A percentile compares a stretch with the other conserved stretches of the same genome.
These are phyloP conservation scores for Hylaea fasciaria DNA, from an alignment of 2,888 invertebrate genomes.

Conservation along the genomic window DNA sequence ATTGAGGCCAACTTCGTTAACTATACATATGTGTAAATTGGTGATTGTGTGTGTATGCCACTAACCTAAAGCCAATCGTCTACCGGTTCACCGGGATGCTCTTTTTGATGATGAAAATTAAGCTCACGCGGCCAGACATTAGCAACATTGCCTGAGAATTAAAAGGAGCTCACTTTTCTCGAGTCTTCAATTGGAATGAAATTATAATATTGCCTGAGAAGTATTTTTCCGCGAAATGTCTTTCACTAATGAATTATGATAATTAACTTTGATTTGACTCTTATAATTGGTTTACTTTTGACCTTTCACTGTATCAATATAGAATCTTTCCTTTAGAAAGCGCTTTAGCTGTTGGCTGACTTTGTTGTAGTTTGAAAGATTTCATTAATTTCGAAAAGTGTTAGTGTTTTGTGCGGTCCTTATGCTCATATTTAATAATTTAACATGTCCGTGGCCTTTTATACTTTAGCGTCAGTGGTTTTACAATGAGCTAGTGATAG, in stretches of 20 bases:
- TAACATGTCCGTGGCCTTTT: neutral
- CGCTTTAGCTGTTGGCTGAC: constrained; percentile 6
- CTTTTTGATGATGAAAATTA: constrained; percentile 7
- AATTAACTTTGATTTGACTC: constrained; percentile 42
- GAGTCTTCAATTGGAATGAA: constrained; percentile 13
- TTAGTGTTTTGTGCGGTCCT: too few species aligned
- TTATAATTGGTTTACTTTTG: constrained; percentile 37
- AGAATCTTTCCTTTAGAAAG: constrained; percentile 1
- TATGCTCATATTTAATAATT: too few species aligned
- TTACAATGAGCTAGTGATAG: too few species aligned
- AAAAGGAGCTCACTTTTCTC: neutral
- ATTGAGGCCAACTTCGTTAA: constrained; percentile 54
- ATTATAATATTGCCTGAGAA: constrained; percentile 4
- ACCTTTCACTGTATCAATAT: constrained; percentile 35
- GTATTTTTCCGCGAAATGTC: constrained; percentile 33
- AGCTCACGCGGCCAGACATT: too few species aligned
- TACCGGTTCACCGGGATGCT: constrained; percentile 3
- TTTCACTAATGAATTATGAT: constrained; percentile 41
- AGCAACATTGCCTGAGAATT: constrained; percentile 1
- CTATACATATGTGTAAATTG: constrained; percentile 18
- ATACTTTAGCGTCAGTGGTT: neutral
- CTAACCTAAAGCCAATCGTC: constrained; percentile 7
- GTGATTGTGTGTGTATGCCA: constrained; percentile 3
- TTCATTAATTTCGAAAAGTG: neutral
- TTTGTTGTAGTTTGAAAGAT: constrained; percentile 2